Base-by-base conservation (phyloP, 2,113 vertebrate genomes). In the Amia ocellicauda region DNA sequence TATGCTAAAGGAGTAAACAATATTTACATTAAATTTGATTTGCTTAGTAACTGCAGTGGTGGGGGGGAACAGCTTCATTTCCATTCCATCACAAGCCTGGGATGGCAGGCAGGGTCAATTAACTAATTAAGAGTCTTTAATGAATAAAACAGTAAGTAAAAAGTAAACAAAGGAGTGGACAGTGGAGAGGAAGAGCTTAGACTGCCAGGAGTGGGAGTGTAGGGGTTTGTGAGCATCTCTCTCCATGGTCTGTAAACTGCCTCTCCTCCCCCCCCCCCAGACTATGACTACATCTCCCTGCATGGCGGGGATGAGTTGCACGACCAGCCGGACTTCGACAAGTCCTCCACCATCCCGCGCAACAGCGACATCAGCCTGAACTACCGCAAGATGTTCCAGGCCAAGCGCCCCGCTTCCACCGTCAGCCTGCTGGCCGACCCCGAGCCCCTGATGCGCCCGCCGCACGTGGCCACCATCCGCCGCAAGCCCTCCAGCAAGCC, bases 401-500 rank as follows among this genome's bases (percentile, higher is more conserved):
- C 75, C 67, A 86, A 89, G 51, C 84, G 90, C 0, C 91, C 90
- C 0, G 73, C 84, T 2, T 92, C 91, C 36, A 90, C 90, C 0
- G 89, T 90, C 67, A 91, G 85, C 78, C 82, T 91, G 3, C 29
- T 89, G 69, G 85, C 80, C 0, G 89, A 91, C 24, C 69, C 80
- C 0, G 84, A 89, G 5, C 40, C 79, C 5, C 61, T 72, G 0
- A 45, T 62, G 1, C 78, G 69, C 20, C 79, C 74, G 7, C 69
- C 82, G 0, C 85, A 91, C 72, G 85, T 89, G 0, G 91, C 91
- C 1, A 92, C 91, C 57, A 92, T 92, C 72, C 75, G 90, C 0
- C 85, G 91, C 58, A 91, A 91, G 27, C 91, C 91, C 0, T 90
- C 86, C 3, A 87, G 86, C 69, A 92, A 92, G 68, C 86, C 89